Evolutionary conservation across 2,797 vertebrate species (phyloP).

Genomic region (Capromys pilorides): DNA sequence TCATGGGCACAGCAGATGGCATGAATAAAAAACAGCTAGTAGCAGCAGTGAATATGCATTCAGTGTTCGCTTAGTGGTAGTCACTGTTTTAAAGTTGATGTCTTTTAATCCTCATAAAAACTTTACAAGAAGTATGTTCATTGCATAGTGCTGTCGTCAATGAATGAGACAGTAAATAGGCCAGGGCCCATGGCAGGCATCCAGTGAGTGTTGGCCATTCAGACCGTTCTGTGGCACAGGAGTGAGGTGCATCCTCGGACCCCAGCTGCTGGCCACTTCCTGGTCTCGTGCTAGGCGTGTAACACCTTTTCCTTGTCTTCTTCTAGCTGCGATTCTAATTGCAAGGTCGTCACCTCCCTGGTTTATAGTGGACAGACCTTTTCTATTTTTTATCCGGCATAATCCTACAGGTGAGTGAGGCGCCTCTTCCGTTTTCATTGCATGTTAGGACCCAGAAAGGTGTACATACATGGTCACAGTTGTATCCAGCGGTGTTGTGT

Average conservation of each 20-base stretch:
- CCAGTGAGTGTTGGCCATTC: not conserved
- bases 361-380: constrained; percentile 94
- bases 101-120: not conserved
- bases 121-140: not conserved
- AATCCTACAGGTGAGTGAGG: constrained; percentile 92
- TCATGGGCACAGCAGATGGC: not conserved
- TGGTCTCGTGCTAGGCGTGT: not conserved
- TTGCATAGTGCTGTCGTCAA: not conserved
- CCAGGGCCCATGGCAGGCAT: not conserved
- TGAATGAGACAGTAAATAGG: not conserved
- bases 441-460: not conserved
- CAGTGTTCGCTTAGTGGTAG: not conserved
- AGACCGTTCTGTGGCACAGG: not conserved
- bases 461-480: fast-evolving
- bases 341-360: constrained; percentile 95
- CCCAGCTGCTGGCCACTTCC: not conserved
- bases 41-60: not conserved
- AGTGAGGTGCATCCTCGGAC: not conserved
- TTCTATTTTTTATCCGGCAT: constrained; percentile 95
- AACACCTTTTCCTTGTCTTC: not conserved
- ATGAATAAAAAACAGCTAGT: not conserved
- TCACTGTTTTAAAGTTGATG: not conserved
- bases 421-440: not conserved
- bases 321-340: constrained; percentile 92
- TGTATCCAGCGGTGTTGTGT: not conserved